These are phyloP conservation scores for Rhagoletis pomonella DNA, from an alignment of 1,140 invertebrate genomes.

Conservation along the genomic window DNA sequence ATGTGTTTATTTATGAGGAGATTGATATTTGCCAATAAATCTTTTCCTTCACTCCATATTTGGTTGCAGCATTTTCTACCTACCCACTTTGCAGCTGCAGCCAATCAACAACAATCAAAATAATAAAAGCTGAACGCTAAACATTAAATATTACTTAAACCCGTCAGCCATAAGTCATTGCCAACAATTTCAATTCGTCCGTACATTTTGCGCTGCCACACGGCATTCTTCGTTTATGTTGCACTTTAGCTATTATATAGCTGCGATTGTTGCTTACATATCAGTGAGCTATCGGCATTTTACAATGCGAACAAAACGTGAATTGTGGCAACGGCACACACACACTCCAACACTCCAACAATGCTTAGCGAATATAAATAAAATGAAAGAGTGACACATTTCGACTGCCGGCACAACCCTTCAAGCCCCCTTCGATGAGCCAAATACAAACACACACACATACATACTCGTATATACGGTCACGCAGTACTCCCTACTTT, in stretches of 20 bases:
- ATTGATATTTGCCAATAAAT: not conserved
- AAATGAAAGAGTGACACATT: constrained; percentile 29
- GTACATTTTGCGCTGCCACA: constrained; percentile 12
- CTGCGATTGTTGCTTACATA: constrained; percentile 30
- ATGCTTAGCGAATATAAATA: not conserved
- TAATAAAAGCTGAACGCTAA: not conserved
- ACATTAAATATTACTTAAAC: not conserved
- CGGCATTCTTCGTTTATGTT: not conserved
- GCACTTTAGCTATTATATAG: not conserved
- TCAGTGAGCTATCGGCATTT: constrained; percentile 42
- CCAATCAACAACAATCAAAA: not conserved
- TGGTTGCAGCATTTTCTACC: not conserved
- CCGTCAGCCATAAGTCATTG: constrained; percentile 7
- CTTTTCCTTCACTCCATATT: not conserved
- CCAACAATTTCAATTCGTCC: constrained; percentile 37
- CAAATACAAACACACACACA: not conserved
- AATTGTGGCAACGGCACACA: constrained; percentile 21
- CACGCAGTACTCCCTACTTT: not conserved
- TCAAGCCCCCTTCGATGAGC: not conserved
- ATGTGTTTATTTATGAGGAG: too few species aligned
- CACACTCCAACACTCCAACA: not conserved
- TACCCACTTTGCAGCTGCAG: not conserved
- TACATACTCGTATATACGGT: not conserved
- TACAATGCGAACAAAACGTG: constrained; percentile 47
- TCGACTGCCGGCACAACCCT: not conserved